Evolutionary conservation across 1,140 invertebrate genomes (phyloP), one percentile per base, ranked within the genome.

Genomic region (Euura lappo): DNA sequence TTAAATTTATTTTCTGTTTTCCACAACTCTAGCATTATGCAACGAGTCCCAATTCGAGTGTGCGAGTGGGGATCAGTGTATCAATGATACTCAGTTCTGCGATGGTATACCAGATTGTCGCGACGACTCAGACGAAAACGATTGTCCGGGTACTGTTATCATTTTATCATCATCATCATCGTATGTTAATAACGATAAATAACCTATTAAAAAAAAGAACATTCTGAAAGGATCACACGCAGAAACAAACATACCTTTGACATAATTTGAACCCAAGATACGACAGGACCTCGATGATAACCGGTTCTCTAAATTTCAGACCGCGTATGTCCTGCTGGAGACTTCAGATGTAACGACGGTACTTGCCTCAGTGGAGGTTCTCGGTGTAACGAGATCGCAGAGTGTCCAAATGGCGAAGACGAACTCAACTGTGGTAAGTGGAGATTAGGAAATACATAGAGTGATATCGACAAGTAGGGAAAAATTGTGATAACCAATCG

Each of bases 121-220:
- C 44, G 86, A 89, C 75, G 90, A 91, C 85, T 93, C 93, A 11
- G 94, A 94, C 84, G 93, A 94, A 80, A 86, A 88, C 73, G 90
- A 92, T 86, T 95, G 93, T 83, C 84, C 88, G 72, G 89, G 84
- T 86, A 83, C 81, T 78, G 68, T 44, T 60, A 43, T 71, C 11
- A 44, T 65, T 71, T 66, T 45, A 68, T 67, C 44, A n/a, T 71
- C 6, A 73, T 28, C 28, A 1, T 28, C 28, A 28, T 28, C 28
- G 28, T 28, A 28, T 28, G 28, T 28, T 28, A 28, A 28, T 28
- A 28, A 28, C 28, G 28, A 28, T 28, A 28, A 28, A 28, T 28
- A 28, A 28, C 28, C 28, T 28, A 28, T 28, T 28, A 28, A 28
- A 28, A 28, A 28, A 28, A 28, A 28, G 28, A 28, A 28, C 28